These are phyloP conservation scores for Sericinus montela DNA, from an alignment of 2,888 invertebrate species.

Conservation along the genomic window DNA sequence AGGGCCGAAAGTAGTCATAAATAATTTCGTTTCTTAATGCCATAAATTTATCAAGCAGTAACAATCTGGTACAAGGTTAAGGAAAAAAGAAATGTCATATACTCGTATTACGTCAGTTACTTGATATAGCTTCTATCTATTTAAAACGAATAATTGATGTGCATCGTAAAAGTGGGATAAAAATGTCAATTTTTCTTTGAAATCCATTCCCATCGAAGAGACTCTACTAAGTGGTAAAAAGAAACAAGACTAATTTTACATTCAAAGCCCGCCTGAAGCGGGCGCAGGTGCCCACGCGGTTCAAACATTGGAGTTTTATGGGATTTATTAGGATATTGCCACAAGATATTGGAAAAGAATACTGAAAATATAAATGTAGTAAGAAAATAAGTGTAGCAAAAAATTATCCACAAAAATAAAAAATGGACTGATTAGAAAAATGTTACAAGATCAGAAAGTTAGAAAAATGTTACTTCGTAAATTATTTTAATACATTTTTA, in stretches of 20 bases:
- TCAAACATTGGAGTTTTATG: slow-evolving; percentile 76
- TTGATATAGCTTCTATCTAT: slow-evolving; percentile 13
- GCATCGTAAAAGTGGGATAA: slow-evolving; percentile 37
- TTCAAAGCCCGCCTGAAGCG: slow-evolving; percentile 66
- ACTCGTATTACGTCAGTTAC: not conserved
- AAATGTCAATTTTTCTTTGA: slow-evolving; percentile 62
- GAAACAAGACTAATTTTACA: slow-evolving; percentile 76
- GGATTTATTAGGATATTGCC: slow-evolving; percentile 75
- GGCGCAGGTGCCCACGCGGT: slow-evolving; percentile 69
- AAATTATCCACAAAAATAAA: slow-evolving; percentile 3
- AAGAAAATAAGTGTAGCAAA: slow-evolving; percentile 8
- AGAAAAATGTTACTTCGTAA: not conserved
- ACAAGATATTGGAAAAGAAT: slow-evolving; percentile 61
- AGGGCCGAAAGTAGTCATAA: no score
- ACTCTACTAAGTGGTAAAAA: slow-evolving; percentile 73
- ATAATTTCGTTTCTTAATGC: no score
- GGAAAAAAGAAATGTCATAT: not conserved
- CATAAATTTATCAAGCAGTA: no score
- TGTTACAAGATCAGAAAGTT: not conserved
- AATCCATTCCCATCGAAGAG: slow-evolving; percentile 64
- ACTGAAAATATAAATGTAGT: slow-evolving; percentile 44
- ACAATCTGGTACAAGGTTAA: no score
- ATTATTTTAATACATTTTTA: not conserved
- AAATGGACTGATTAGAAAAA: slow-evolving; percentile 11
- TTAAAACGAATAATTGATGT: slow-evolving; percentile 28